Base-by-base conservation (phyloP, 2,113 vertebrate genomes). In the Rana temporaria region DNA sequence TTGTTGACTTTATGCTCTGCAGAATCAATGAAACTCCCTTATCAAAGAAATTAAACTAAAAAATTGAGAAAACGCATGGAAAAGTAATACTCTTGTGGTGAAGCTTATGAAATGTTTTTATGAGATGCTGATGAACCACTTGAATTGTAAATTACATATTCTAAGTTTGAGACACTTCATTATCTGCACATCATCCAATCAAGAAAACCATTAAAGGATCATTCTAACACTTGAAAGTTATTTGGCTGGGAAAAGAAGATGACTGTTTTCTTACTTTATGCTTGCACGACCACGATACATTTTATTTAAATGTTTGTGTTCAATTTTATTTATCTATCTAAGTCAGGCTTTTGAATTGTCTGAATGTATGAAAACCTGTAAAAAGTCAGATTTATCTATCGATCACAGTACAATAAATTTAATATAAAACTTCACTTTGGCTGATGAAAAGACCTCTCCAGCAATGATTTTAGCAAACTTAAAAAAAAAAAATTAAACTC, bases 41-140 rank as follows among this genome's bases (percentile, higher is more conserved):
- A 59, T n/a, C 19, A 6, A 73, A 34, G 22, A 73, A 19, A 59
- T 73, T n/a, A 59, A 12, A 73, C 4, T 15, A 0, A 52, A 24
- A 70, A 26, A 24, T 6, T 24, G 42, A 70, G 68, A 53, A 70
- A 70, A 53, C 68, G 24, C 42, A 70, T 59, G 70, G 48, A 73
- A 73, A 59, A 59, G 26, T 73, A 34, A 18, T 73, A 73, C 4
- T 73, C 70, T 73, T 59, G 4, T 59, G 26, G 22, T 57, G 70
- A 73, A 59, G 70, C 57, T 73, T 73, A 73, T 59, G 56, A 57
- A 73, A 73, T 73, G 70, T 73, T 59, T 73, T 73, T 73, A 73
- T 73, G 70, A 57, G 55, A 73, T 73, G 70, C 70, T 73, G 70
- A 73, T 73, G 70, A 73, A 73, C 53, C 70, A 73, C 70, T 73